Evolutionary conservation across 2,113 vertebrate species (phyloP), one percentile per base, ranked within the genome.

Genomic region (Hypomesus transpacificus): DNA sequence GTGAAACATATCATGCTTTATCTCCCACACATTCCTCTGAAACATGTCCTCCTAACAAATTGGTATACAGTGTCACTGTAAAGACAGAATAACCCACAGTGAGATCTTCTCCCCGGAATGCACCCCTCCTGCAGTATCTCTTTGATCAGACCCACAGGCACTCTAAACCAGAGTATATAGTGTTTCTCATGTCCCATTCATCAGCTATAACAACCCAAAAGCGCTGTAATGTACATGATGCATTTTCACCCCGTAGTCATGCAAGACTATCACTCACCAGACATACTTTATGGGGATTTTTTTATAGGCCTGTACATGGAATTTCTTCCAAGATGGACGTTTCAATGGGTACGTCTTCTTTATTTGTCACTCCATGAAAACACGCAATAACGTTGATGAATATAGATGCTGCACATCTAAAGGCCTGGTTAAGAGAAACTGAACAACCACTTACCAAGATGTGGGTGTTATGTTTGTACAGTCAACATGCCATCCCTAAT

Each of bases 1-100:
- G 59, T 61, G 7, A 46, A 61, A 61, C 59, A 80, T 80, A 87
- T 87, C 70, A 68, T 68, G 17, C 83, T 87, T 89, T 81, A 87
- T 81, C 66, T 53, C 75, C 63, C 8, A 62, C 50, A 76, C 80
- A 85, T 89, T 85, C 87, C 81, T 75, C 34, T 80, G 78, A 85
- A 80, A 61, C 74, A 86, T 78, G 74, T 83, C 78, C 60, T 75
- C 63, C 69, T 53, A 63, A 31, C 70, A 80, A 75, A 74, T 82
- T 26, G 16, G 75, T 69, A 76, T 85, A 78, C 24, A 67, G 77
- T 85, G 67, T 87, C 80, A 53, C 77, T 66, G 75, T 66, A 79
- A 78, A 81, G 85, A 83, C 82, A 84, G 70, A 63, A 71, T 78
- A 20, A 71, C 28, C 2, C 39, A 46, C 39, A 11, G n/a, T n/a